Percentiles rank a stretch among this genome's conserved stretches.
Conservation (phyloP, 1,140 invertebrate genomes). For the Hyles vespertilio region DNA sequence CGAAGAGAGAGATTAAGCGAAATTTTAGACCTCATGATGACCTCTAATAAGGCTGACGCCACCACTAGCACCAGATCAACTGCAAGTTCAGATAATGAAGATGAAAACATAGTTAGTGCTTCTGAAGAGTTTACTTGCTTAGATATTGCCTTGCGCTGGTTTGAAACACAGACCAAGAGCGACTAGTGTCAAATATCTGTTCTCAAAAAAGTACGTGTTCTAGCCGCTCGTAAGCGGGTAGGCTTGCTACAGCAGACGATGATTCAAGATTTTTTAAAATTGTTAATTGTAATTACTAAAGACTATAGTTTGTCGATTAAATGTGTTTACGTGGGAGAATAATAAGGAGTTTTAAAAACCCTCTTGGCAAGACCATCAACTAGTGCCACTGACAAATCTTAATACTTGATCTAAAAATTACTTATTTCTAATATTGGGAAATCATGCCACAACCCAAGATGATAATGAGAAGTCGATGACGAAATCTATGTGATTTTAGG, state of each 20-base stretch:
- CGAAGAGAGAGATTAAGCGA: not conserved
- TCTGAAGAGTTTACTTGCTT: constrained; percentile 27
- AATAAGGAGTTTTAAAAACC: too few relatives aligned
- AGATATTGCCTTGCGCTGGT: constrained; percentile 24
- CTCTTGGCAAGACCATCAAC: too few relatives aligned
- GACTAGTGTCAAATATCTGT: constrained; percentile 26
- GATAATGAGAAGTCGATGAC: too few relatives aligned
- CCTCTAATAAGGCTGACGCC: constrained; percentile 9
- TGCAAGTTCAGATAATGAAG: constrained; percentile 25
- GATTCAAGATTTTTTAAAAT: constrained; percentile 18
- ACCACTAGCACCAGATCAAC: constrained; percentile 6
- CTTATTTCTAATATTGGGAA: too few relatives aligned
- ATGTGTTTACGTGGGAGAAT: too few relatives aligned
- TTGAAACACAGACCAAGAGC: constrained; percentile 21
- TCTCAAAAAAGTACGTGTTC: constrained; percentile 26
- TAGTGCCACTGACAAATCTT: too few relatives aligned
- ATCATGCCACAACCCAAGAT: too few relatives aligned
- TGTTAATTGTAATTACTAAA: constrained; percentile 2
- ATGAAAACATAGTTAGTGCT: constrained; percentile 25
- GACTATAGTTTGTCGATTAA: too few relatives aligned
- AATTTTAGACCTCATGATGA: too few relatives aligned
- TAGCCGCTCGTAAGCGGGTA: constrained; percentile 21
- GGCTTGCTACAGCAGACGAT: constrained; percentile 22
- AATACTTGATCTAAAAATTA: too few relatives aligned
- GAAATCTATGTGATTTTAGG: too few relatives aligned